Conservation (phyloP, 2,797 vertebrate genomes). For the Sparidentex hasta region DNA sequence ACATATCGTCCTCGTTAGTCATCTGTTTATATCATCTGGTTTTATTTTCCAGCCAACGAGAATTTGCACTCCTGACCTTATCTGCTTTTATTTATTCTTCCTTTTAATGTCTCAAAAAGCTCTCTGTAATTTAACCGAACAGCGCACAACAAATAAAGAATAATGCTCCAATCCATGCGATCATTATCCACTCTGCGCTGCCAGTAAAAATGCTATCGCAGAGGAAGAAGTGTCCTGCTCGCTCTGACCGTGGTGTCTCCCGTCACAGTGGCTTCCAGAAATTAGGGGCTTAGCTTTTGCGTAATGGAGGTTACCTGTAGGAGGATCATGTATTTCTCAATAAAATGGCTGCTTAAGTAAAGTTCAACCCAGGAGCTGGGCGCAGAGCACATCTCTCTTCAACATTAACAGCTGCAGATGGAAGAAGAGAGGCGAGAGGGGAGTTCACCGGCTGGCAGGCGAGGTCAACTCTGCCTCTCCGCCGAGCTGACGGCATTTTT, state of each 20-base stretch:
- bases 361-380: slow-evolving; percentile 22
- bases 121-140: slow-evolving; percentile 19
- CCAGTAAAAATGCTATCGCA: neutral
- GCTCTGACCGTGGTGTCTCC: neutral
- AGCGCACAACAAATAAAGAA: slow-evolving; percentile 31
- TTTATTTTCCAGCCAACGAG: slow-evolving; percentile 2
- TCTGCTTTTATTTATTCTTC: slow-evolving; percentile 28
- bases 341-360: slow-evolving; percentile 59
- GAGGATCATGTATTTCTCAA: slow-evolving; percentile 53
- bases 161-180: slow-evolving; percentile 32
- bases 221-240: slow-evolving; percentile 12
- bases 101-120: slow-evolving; percentile 25
- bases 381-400: slow-evolving; percentile 41
- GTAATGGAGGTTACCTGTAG: slow-evolving; percentile 55
- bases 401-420: slow-evolving; percentile 67
- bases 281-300: slow-evolving; percentile 32
- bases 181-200: slow-evolving; percentile 34
- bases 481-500: slow-evolving; percentile 52
- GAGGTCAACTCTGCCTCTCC: slow-evolving; percentile 57
- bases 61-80: slow-evolving; percentile 11
- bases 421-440: slow-evolving; percentile 36
- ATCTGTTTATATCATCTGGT: neutral
- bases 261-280: slow-evolving; percentile 31
- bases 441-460: slow-evolving; percentile 48
- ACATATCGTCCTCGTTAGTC: neutral